Conservation (phyloP, 2,113 vertebrate genomes). For the Puma concolor region DNA sequence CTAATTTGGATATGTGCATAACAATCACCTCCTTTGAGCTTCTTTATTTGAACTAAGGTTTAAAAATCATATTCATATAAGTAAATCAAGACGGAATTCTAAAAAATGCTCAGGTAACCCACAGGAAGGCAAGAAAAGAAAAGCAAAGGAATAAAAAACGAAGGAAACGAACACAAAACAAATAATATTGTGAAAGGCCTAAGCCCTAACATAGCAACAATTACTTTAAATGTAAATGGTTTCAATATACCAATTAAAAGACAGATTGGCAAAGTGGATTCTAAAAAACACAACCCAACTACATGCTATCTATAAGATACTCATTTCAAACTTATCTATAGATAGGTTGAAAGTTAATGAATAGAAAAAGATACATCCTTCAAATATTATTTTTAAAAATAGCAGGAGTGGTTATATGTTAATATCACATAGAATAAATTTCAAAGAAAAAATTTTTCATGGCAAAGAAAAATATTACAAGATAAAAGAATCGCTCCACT, state of each 20-base stretch:
- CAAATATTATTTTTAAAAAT: background rate
- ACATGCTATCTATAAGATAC: background rate
- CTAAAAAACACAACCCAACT: background rate
- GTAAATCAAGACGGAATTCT: background rate
- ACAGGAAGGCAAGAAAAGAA: background rate
- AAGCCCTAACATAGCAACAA: background rate
- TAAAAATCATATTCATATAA: background rate
- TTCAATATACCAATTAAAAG: background rate
- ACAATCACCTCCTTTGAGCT: background rate
- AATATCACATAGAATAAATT: background rate
- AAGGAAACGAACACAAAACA: background rate
- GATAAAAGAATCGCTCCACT: background rate
- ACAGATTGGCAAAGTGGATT: background rate
- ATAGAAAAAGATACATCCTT: background rate
- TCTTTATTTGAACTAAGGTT: background rate
- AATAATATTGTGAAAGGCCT: background rate
- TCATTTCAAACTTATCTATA: background rate
- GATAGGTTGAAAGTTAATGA: background rate
- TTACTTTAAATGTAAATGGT: background rate
- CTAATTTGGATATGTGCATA: background rate
- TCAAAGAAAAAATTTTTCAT: background rate
- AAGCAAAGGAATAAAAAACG: background rate
- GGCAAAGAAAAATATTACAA: background rate
- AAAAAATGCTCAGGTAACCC: background rate
- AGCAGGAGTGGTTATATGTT: background rate